Conservation (phyloP, 2,888 invertebrate species). For the Ectemnius continuus region DNA sequence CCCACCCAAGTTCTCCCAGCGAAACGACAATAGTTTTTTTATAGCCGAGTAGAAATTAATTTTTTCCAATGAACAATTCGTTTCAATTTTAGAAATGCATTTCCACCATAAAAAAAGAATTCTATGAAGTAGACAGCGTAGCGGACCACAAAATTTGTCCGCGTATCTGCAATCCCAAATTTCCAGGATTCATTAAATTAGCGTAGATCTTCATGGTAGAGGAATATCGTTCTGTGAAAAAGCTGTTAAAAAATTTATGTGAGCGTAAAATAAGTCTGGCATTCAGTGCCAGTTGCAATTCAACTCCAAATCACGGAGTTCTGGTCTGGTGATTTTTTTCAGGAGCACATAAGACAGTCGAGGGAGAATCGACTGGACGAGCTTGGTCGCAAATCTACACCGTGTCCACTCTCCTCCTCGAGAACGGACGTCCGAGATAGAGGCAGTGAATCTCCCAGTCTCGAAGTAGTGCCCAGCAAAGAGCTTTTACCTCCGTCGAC, state of each 20-base stretch:
- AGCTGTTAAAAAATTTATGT: too few species aligned
- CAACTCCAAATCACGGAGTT: background rate
- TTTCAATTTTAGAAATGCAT: too few species aligned
- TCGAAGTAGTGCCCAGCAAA: constrained; percentile 71
- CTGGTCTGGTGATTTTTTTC: constrained; percentile 49
- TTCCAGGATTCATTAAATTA: too few species aligned
- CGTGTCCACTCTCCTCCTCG: constrained; percentile 68
- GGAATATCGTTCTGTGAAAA: too few species aligned
- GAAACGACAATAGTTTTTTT: constrained; percentile 11
- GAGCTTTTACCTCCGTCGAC: constrained; percentile 68
- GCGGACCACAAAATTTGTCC: too few species aligned
- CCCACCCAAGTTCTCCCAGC: background rate
- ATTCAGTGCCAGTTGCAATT: background rate
- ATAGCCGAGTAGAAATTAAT: constrained; percentile 23
- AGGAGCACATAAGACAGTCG: constrained; percentile 88
- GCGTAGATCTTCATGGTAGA: too few species aligned
- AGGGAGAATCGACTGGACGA: constrained; percentile 89
- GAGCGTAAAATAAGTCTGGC: too few species aligned
- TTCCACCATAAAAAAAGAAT: too few species aligned
- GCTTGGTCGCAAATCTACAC: constrained; percentile 78
- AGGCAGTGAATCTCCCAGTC: constrained; percentile 71
- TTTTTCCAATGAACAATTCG: constrained; percentile 1
- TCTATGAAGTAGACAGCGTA: too few species aligned
- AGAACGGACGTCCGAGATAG: constrained; percentile 69
- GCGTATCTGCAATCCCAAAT: too few species aligned